Percentiles rank a stretch among this genome's conserved stretches.
Evolutionary conservation across 2,797 vertebrate genomes (phyloP).

Genomic region (Sebastiscus albofasciatus): DNA sequence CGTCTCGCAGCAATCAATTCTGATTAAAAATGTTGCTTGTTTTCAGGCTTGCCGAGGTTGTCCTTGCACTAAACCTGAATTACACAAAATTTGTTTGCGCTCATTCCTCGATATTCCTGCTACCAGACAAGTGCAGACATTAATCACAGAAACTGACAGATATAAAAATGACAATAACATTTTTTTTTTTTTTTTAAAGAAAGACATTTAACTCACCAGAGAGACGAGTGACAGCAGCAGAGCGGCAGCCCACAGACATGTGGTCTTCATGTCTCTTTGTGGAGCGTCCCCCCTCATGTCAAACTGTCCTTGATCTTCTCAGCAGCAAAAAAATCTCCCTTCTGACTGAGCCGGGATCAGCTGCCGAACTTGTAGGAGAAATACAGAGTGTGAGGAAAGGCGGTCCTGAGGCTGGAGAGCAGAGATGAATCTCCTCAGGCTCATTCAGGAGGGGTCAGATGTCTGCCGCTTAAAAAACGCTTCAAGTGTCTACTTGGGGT

Average conservation of each 20-base stretch:
- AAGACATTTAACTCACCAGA: conserved; percentile 87
- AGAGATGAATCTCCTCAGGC: conserved; percentile 46
- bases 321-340: conserved; percentile 17
- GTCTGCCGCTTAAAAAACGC: conserved; percentile 18
- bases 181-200: background rate
- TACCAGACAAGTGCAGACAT: background rate
- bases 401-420: conserved; percentile 39
- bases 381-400: conserved; percentile 32
- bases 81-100: background rate
- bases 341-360: conserved; percentile 44
- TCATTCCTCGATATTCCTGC: background rate
- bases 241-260: conserved; percentile 87
- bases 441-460: conserved; percentile 62
- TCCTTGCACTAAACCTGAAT: background rate
- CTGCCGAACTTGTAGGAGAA: conserved; percentile 52
- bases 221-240: conserved; percentile 87
- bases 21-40: background rate
- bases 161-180: background rate
- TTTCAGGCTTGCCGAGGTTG: background rate
- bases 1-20: background rate
- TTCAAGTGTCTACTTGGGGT: background rate
- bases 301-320: conserved; percentile 57
- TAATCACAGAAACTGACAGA: background rate
- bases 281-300: conserved; percentile 56
- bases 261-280: conserved; percentile 85